phyloP scores from a whole-genome alignment of 2,113 vertebrate species.

The Cochlearius cochlearius region DNA sequence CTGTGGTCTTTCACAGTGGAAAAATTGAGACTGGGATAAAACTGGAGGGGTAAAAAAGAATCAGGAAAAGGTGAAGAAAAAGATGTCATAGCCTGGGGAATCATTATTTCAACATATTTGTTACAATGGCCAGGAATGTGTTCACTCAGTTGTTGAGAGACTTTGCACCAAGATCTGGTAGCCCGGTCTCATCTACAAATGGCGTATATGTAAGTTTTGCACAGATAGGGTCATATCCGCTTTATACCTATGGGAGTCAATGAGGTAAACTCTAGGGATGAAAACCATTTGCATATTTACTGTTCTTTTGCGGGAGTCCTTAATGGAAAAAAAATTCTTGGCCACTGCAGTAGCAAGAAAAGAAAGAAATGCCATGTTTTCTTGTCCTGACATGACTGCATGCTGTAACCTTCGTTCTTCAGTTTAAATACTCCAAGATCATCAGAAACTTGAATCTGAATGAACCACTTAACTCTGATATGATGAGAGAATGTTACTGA shows the following conservation, averaged over 20 bases:
- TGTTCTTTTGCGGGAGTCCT: neutral
- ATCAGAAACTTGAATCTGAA: conserved; percentile 8
- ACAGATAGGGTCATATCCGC: neutral
- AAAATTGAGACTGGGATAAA: neutral
- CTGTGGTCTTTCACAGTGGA: neutral
- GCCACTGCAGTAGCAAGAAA: neutral
- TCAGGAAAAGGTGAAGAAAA: neutral
- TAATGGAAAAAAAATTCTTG: neutral
- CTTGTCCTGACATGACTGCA: neutral
- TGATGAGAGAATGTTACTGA: neutral
- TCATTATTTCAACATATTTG: neutral
- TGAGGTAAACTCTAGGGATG: neutral
- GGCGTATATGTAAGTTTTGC: neutral
- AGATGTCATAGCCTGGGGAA: neutral
- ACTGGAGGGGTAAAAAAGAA: neutral
- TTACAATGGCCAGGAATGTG: neutral
- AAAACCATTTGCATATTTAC: neutral
- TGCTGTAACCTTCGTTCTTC: neutral
- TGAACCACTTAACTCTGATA: neutral
- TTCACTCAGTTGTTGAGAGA: neutral
- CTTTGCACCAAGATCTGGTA: neutral
- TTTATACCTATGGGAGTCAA: neutral
- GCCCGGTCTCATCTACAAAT: neutral
- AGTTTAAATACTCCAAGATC: neutral
- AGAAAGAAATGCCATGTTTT: neutral